Evolutionary conservation across 2,797 vertebrate species (phyloP), one percentile per base, ranked within the genome.

Genomic region (Alfaro cultratus): DNA sequence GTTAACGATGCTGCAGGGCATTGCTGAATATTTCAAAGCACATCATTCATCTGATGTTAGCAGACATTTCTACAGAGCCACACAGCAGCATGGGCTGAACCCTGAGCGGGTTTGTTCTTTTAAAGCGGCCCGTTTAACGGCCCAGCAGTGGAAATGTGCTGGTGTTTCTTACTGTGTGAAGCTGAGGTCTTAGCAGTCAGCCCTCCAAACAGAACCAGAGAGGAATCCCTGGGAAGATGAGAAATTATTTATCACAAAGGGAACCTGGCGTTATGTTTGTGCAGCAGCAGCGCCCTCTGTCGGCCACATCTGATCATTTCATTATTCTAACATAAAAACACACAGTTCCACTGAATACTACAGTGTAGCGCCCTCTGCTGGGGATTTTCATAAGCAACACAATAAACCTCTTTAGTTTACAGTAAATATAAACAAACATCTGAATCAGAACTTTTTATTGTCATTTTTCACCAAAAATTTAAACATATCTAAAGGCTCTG

Each of bases 311-410:
- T 64, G 74, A 36, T 78, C 45, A 41, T 39, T 73, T 77, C 73
- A 64, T 77, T 78, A 82, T 71, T 47, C 36, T 31, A 16, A 15
- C 71, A 23, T 4, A 18, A 8, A 21, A 29, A 70, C 29, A 26
- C 64, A 46, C 47, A 55, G 11, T 10, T 31, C 16, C 13, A 6
- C 31, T 23, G 31, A 26, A 53, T 26, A 3, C 47, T 1, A 18
- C 0, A 46, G 34, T 34, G 34, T 46, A 76, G 89, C 86, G 89
- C 91, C 92, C 91, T 91, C 92, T 94, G 81, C 76, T 92, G 92
- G 91, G 11, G 45, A 0, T 76, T 74, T 12, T 55, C n/a, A 8
- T 31, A 46, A 81, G 41, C 36, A 53, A 73, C 84, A 87, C 16
- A 12, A 15, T 70, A 16, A 47, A 16, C 46, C 47, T 47, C 47